Conservation (phyloP, 2,888 invertebrate species). For the Hylaea fasciaria region DNA sequence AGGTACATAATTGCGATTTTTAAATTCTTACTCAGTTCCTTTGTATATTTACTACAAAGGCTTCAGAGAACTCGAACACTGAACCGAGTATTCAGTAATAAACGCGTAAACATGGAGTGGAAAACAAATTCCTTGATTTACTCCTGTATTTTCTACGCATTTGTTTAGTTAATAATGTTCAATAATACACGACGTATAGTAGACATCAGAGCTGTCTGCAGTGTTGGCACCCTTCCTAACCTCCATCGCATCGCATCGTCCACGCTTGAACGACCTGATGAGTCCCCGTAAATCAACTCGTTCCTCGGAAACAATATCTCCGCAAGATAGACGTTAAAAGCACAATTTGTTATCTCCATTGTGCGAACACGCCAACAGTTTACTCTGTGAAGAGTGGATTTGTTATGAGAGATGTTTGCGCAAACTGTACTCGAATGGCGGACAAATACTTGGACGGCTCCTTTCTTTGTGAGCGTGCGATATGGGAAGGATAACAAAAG, state of each 20-base stretch:
- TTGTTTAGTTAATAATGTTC: constrained; percentile 4
- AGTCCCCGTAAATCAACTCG: constrained; percentile 44
- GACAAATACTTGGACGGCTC: constrained; percentile 22
- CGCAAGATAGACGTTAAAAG: constrained; percentile 46
- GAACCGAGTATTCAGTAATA: no score
- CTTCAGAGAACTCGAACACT: not conserved
- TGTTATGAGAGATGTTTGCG: constrained; percentile 27
- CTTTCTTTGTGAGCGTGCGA: constrained; percentile 22
- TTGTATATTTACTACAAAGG: constrained; percentile 1
- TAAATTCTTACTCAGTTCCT: constrained; percentile 6
- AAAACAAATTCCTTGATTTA: not conserved
- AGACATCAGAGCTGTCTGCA: not conserved
- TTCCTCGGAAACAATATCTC: constrained; percentile 41
- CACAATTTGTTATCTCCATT: constrained; percentile 48
- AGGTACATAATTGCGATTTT: not conserved
- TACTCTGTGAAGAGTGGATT: constrained; percentile 34
- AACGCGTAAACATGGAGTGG: not conserved
- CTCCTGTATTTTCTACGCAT: not conserved
- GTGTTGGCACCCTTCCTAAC: constrained; percentile 31
- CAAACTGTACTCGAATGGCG: constrained; percentile 22
- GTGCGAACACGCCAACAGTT: constrained; percentile 42
- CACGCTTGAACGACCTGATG: constrained; percentile 43
- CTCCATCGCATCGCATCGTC: constrained; percentile 35
- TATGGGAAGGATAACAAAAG: constrained; percentile 29
- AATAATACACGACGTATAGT: constrained; percentile 4